Conservation (phyloP, 2,888 invertebrate species). For the Psococerastis gibbosa region DNA sequence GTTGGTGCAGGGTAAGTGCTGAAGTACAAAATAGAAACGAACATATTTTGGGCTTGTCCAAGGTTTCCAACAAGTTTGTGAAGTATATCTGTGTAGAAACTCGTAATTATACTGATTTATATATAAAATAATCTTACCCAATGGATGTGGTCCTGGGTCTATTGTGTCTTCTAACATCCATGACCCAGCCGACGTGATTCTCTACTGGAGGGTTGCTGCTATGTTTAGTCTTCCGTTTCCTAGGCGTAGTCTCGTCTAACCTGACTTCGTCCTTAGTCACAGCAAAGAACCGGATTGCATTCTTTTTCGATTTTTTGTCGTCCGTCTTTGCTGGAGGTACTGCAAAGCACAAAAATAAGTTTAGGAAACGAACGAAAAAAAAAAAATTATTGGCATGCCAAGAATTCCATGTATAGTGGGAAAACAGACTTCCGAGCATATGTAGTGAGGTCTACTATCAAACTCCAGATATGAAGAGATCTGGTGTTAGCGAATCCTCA, state of each 20-base stretch:
- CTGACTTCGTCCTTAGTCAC: slow-evolving; percentile 61
- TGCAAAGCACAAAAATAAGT: not conserved
- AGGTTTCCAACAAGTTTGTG: too few relatives aligned
- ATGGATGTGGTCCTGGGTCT: slow-evolving; percentile 57
- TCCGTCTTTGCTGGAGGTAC: too few relatives aligned
- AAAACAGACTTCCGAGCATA: too few relatives aligned
- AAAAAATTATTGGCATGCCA: too few relatives aligned
- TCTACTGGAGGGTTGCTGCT: slow-evolving; percentile 85
- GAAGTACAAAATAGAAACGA: not conserved
- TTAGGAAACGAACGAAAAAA: not conserved
- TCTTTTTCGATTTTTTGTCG: slow-evolving; percentile 18
- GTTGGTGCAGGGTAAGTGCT: not conserved
- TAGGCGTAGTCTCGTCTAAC: slow-evolving; percentile 28
- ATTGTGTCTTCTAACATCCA: slow-evolving; percentile 80
- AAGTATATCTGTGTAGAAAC: too few relatives aligned
- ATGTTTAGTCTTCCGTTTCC: slow-evolving; percentile 78
- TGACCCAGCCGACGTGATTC: slow-evolving; percentile 94
- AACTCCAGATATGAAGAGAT: not conserved
- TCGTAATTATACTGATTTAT: slow-evolving; percentile 2
- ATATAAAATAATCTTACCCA: slow-evolving; percentile 31
- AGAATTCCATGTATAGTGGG: too few relatives aligned
- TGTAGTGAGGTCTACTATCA: slow-evolving; percentile 10
- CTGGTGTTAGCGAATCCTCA: slow-evolving; percentile 7
- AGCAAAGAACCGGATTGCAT: slow-evolving; percentile 69
- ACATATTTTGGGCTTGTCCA: too few relatives aligned